Percentiles rank a stretch among this genome's conserved stretches.
Evolutionary conservation across 2,888 invertebrate species (phyloP).

Genomic region (Philaethria dido): DNA sequence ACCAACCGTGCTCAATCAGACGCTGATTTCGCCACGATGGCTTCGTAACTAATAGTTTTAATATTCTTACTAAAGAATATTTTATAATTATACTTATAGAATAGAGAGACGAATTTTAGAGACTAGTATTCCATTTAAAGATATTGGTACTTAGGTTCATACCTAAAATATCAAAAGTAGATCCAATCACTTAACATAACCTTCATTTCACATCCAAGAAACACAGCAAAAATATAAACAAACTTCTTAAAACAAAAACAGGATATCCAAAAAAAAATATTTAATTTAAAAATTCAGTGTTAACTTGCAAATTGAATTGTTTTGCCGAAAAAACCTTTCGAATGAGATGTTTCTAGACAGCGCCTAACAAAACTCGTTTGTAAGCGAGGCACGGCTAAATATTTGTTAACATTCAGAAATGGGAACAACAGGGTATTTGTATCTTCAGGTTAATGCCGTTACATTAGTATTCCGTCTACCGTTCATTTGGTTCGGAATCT

Average conservation of each 20-base stretch:
- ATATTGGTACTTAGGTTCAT: too few species aligned
- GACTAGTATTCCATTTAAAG: too few species aligned
- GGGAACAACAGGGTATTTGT: constrained; percentile 43
- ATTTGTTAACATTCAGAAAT: constrained; percentile 44
- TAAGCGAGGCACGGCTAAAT: constrained; percentile 42
- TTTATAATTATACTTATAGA: too few species aligned
- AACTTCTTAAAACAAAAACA: constrained; percentile 4
- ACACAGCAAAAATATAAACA: too few species aligned
- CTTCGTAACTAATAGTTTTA: too few species aligned
- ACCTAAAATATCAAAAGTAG: not conserved
- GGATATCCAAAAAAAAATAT: constrained; percentile 16
- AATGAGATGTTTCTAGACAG: constrained; percentile 38
- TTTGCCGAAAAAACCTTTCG: constrained; percentile 33
- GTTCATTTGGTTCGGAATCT: constrained; percentile 40
- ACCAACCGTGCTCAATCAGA: too few species aligned
- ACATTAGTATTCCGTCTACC: constrained; percentile 43
- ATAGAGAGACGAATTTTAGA: too few species aligned
- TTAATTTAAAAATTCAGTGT: constrained; percentile 37
- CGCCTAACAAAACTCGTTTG: constrained; percentile 37
- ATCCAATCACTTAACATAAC: not conserved
- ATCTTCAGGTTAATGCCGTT: constrained; percentile 43
- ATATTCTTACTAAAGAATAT: too few species aligned
- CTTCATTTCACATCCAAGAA: too few species aligned
- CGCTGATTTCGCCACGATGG: too few species aligned
- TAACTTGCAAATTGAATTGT: constrained; percentile 37